Evolutionary conservation across 2,888 invertebrate species (phyloP).

Genomic region (Xylota segnis): DNA sequence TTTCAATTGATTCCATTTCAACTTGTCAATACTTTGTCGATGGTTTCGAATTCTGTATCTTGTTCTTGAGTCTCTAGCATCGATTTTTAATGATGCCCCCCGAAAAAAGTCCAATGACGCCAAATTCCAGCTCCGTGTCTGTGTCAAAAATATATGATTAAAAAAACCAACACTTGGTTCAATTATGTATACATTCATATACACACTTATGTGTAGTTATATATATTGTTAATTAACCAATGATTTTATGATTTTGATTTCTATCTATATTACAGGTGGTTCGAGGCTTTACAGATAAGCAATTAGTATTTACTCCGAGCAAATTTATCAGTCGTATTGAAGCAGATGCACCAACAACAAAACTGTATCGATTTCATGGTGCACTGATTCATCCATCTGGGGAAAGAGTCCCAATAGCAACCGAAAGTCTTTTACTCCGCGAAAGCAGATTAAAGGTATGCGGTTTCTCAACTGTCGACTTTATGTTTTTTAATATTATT

Average conservation of each 20-base stretch:
- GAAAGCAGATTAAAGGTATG: constrained; percentile 92
- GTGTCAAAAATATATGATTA: no score
- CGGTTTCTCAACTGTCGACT: not conserved
- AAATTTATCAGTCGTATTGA: constrained; percentile 94
- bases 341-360: constrained; percentile 97
- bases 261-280: constrained; percentile 80
- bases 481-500: constrained; percentile 11
- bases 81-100: no score
- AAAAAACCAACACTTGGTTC: no score
- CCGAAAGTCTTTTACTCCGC: constrained; percentile 95
- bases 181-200: no score
- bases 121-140: no score
- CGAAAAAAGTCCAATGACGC: no score
- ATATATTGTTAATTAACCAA: not conserved
- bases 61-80: no score
- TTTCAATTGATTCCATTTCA: no score
- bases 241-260: no score
- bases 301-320: constrained; percentile 90
- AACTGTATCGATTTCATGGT: constrained; percentile 97
- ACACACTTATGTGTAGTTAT: no score
- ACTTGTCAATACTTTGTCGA: no score
- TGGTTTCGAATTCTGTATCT: no score
- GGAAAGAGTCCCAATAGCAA: constrained; percentile 91
- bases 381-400: constrained; percentile 93
- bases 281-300: constrained; percentile 85